A percentile compares a stretch with the other conserved stretches of the same genome.
Evolutionary conservation across 2,888 invertebrate species (phyloP).

Genomic region (Caenorhabditis plicata): DNA sequence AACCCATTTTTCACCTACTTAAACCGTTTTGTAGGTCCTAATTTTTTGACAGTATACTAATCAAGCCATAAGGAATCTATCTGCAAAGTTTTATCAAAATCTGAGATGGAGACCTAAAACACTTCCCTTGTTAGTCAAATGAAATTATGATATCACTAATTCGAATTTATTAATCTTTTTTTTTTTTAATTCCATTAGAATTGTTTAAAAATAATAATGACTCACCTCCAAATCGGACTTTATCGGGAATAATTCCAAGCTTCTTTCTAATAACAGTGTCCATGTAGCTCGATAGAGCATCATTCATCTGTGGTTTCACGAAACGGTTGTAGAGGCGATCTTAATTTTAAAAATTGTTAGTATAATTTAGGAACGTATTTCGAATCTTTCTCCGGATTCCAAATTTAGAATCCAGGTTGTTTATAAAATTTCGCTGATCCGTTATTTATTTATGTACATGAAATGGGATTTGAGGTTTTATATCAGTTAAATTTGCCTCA

Average conservation of each 20-base stretch:
- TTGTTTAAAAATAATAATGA: neutral
- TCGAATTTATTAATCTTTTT: too few species aligned
- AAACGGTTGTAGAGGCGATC: conserved; percentile 44
- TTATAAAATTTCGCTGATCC: neutral
- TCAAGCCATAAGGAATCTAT: too few species aligned
- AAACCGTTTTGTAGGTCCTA: too few species aligned
- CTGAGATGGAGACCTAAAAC: too few species aligned
- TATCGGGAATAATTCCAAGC: conserved; percentile 72
- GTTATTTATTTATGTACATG: neutral
- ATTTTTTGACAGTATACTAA: too few species aligned
- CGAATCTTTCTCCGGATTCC: too few species aligned
- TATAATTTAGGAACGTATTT: neutral
- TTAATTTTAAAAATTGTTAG: conserved; percentile 7
- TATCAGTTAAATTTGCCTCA: conserved; percentile 8
- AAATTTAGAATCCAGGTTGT: neutral
- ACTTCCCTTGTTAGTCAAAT: too few species aligned
- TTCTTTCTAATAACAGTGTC: conserved; percentile 72
- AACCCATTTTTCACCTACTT: too few species aligned
- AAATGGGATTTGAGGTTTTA: conserved; percentile 8
- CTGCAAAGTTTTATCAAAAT: too few species aligned
- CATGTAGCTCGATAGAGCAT: conserved; percentile 72
- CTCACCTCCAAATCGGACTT: conserved; percentile 74
- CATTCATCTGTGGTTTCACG: conserved; percentile 45
- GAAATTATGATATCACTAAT: too few species aligned
- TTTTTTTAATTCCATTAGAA: too few species aligned